Conservation (phyloP, 2,888 invertebrate genomes). For the Ectemnius cavifrons region DNA sequence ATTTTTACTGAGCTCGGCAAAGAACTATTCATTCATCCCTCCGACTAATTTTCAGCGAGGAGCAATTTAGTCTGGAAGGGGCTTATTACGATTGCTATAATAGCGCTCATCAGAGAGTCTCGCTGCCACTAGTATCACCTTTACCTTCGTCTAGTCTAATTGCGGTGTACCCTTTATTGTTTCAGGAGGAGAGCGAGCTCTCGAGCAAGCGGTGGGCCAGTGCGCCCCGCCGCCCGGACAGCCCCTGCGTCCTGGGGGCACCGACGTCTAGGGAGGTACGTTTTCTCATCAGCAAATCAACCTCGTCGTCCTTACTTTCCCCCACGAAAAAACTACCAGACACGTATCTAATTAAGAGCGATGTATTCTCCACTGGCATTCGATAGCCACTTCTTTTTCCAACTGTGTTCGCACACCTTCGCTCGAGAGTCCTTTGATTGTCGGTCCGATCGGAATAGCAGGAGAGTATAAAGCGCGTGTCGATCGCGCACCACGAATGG, state of each 20-base stretch:
- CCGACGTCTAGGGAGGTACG: constrained; percentile 77
- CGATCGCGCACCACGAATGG: constrained; percentile 61
- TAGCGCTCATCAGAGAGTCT: constrained; percentile 57
- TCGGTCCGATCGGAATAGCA: constrained; percentile 36
- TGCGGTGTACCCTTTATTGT: constrained; percentile 74
- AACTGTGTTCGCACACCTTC: background rate
- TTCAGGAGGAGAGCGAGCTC: constrained; percentile 85
- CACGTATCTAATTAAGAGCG: too few species aligned
- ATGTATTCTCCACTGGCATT: too few species aligned
- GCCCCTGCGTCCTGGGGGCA: constrained; percentile 77
- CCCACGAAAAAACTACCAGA: background rate
- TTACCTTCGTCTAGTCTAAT: constrained; percentile 64
- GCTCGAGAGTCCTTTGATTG: constrained; percentile 3
- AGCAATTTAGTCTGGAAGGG: constrained; percentile 57
- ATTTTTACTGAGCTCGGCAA: too few species aligned
- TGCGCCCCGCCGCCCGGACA: constrained; percentile 83
- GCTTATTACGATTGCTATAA: constrained; percentile 61
- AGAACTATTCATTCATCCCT: background rate
- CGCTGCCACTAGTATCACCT: constrained; percentile 56
- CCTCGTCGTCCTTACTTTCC: background rate
- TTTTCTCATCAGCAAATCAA: constrained; percentile 12
- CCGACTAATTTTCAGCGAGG: constrained; percentile 56
- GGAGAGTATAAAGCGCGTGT: constrained; percentile 37
- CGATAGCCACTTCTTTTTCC: too few species aligned
- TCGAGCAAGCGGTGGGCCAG: constrained; percentile 84